Evolutionary conservation across 2,797 vertebrate genomes (phyloP), one percentile per base, ranked within the genome.

Genomic region (Platyrinchus mystaceus): DNA sequence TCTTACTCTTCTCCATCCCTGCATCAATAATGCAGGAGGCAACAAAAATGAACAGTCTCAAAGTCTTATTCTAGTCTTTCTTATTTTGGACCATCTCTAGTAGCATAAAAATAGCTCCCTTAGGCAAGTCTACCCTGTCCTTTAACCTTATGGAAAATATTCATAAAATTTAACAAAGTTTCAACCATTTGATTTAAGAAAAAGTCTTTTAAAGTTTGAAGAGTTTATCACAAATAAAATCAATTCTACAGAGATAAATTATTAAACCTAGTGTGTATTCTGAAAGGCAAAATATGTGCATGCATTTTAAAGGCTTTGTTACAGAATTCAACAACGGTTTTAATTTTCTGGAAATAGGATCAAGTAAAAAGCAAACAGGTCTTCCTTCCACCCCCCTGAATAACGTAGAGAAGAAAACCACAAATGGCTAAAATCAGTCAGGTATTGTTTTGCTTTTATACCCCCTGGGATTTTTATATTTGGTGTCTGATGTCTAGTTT

Each of bases 1-100:
- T 62, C 74, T 94, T 85, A 30, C 23, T 83, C 53, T 64, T 81
- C 90, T 63, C 50, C 67, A 81, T 59, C 14, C 18, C 34, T 73
- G 21, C 84, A 96, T 96, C 56, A 94, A 90, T 95, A 93, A 85
- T 96, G 73, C 89, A 95, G 66, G 28, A 91, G 46, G 8, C 24
- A 94, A 84, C 49, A 60, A 91, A 87, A 91, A 91, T 50, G 55
- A 94, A 55, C 2, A 94, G 39, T 68, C 53, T 32, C 21, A 46
- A 15, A 56, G 26, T 34, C 24, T 84, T 84, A 70, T 91, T 90
- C 68, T 67, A 86, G 60, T 75, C 44, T 23, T 81, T 67, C 83
- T 86, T 94, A 83, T 84, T 90, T 92, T 93, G 78, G 73, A 87
- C 34, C 28, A 39, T 14, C 22, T 84, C 43, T 81, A 93, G 43